Evolutionary conservation across 2,797 vertebrate genomes (phyloP).

Genomic region (Sebastiscus albofasciatus): DNA sequence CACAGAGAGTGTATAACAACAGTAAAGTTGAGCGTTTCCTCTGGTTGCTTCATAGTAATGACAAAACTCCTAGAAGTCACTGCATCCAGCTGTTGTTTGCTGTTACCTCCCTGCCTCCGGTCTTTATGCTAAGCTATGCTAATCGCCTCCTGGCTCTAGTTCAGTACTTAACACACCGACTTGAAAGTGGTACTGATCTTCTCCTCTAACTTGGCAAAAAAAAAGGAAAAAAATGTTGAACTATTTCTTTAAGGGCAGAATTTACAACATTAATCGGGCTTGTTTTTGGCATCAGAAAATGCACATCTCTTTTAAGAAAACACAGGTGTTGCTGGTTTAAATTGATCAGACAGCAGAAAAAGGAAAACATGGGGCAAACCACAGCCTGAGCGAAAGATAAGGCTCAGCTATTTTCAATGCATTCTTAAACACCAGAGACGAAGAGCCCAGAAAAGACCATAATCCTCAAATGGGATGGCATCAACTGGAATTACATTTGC

Average conservation of each 20-base stretch:
- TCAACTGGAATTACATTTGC: conserved; percentile 9
- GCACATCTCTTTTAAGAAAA: background rate
- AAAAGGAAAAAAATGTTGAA: background rate
- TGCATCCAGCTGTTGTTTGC: background rate
- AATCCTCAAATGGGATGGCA: conserved; percentile 8
- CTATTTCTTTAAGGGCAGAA: background rate
- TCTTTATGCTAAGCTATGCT: conserved; percentile 22
- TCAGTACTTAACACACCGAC: background rate
- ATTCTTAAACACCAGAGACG: background rate
- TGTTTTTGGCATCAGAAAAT: background rate
- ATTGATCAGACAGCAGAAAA: background rate
- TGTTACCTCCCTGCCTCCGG: background rate
- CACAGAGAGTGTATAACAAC: background rate
- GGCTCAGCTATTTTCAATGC: conserved; percentile 3
- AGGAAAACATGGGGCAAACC: background rate
- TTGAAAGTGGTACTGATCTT: background rate
- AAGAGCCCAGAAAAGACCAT: background rate
- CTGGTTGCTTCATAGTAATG: background rate
- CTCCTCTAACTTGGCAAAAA: background rate
- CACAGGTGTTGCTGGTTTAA: background rate
- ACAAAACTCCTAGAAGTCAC: background rate
- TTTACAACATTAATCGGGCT: background rate
- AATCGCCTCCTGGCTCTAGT: background rate
- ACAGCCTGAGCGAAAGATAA: background rate
- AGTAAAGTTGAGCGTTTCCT: background rate